Conservation (phyloP, 2,888 invertebrate species). For the Leptinotarsa juncta region DNA sequence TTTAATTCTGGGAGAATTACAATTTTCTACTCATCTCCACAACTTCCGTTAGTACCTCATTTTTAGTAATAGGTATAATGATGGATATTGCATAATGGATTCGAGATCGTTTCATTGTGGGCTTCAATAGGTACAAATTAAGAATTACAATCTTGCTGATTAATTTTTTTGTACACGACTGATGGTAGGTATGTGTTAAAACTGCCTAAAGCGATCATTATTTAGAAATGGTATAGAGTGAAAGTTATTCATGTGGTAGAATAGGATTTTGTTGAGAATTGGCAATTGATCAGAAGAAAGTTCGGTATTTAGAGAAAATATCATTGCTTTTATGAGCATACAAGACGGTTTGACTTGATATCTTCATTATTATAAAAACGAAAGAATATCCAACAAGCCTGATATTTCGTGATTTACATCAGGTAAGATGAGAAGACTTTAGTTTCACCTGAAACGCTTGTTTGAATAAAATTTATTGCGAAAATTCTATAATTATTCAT, state of each 20-base stretch:
- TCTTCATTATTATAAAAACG: not conserved
- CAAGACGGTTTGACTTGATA: not conserved
- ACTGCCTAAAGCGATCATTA: slow-evolving; percentile 34
- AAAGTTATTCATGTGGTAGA: slow-evolving; percentile 37
- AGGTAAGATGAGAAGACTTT: not conserved
- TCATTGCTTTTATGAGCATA: slow-evolving; percentile 10
- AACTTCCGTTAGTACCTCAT: slow-evolving; percentile 13
- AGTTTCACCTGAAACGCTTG: no score
- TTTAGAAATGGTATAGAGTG: slow-evolving; percentile 44
- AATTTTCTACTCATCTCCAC: not conserved
- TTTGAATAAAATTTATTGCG: no score
- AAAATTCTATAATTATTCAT: no score
- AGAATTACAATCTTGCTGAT: not conserved
- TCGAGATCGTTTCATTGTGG: slow-evolving; percentile 3
- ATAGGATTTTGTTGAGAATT: slow-evolving; percentile 30
- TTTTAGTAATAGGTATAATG: not conserved
- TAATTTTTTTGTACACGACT: slow-evolving; percentile 7
- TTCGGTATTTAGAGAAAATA: slow-evolving; percentile 30
- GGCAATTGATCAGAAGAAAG: slow-evolving; percentile 40
- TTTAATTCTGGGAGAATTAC: not conserved
- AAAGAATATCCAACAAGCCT: not conserved
- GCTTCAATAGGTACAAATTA: slow-evolving; percentile 8
- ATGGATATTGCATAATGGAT: not conserved
- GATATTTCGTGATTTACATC: not conserved
- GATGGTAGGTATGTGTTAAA: slow-evolving; percentile 30